These are phyloP conservation scores for Steromphala cineraria DNA, from an alignment of 2,888 invertebrate genomes.

Conservation along the genomic window DNA sequence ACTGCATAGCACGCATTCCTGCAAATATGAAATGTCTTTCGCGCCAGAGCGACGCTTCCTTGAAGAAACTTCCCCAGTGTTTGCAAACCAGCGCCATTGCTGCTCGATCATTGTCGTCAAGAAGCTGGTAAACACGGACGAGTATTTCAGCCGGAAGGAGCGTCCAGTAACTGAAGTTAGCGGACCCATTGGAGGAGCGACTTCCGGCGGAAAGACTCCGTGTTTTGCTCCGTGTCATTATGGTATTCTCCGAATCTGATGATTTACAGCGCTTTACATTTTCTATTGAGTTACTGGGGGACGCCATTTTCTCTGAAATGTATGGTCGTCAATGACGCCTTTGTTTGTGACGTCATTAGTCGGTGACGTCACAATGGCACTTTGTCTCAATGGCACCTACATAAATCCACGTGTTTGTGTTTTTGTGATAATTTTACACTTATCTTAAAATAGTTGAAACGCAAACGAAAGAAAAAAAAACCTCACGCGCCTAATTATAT, in stretches of 20 bases:
- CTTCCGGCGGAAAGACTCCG: not conserved
- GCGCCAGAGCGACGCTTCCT: slow-evolving; percentile 54
- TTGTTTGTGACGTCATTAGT: too few relatives aligned
- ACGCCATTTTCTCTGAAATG: not conserved
- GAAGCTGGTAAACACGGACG: slow-evolving; percentile 46
- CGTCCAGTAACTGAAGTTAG: slow-evolving; percentile 34
- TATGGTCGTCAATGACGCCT: too few relatives aligned
- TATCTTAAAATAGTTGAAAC: too few relatives aligned
- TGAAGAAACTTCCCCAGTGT: slow-evolving; percentile 51
- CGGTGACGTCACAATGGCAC: too few relatives aligned
- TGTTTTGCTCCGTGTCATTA: not conserved
- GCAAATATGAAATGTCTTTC: slow-evolving; percentile 28
- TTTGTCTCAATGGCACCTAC: too few relatives aligned
- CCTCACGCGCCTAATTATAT: too few relatives aligned
- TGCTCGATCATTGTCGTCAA: slow-evolving; percentile 46
- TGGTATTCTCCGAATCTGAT: not conserved
- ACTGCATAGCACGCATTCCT: slow-evolving; percentile 8
- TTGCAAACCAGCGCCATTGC: slow-evolving; percentile 52
- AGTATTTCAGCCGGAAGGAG: slow-evolving; percentile 50
- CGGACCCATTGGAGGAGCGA: not conserved
- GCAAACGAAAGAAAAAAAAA: too few relatives aligned
- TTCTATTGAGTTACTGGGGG: not conserved
- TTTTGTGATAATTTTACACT: too few relatives aligned
- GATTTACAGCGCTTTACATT: not conserved
- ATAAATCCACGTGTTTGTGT: too few relatives aligned